These are phyloP conservation scores for Delphinus delphis DNA, from an alignment of 2,113 vertebrate species.

Conservation along the genomic window DNA sequence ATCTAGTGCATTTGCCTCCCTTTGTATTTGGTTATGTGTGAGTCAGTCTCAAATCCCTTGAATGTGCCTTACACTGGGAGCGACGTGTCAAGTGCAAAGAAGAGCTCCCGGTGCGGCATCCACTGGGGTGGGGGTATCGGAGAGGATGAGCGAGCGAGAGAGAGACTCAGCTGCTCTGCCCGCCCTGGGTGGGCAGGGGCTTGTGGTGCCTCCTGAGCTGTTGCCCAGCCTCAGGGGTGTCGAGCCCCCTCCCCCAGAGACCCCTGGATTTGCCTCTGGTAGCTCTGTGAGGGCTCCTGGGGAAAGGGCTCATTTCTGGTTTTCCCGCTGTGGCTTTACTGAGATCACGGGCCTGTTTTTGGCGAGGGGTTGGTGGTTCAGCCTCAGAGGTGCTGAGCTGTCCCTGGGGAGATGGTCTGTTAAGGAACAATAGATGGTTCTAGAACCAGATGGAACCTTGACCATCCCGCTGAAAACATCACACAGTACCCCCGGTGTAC, in stretches of 20 bases:
- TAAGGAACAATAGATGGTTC: background rate
- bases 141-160: background rate
- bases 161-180: background rate
- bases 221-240: background rate
- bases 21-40: background rate
- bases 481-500: rapidly evolving
- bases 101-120: background rate
- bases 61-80: background rate
- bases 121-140: rapidly evolving
- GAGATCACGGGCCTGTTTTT: background rate
- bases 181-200: background rate
- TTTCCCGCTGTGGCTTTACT: background rate
- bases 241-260: background rate
- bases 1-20: background rate
- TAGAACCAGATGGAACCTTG: background rate
- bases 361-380: background rate
- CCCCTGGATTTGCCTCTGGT: background rate
- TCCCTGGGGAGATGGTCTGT: background rate
- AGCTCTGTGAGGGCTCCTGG: background rate
- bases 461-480: background rate
- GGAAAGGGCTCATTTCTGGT: background rate
- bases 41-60: background rate
- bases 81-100: background rate
- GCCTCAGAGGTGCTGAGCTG: background rate
- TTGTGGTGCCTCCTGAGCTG: background rate